Base-by-base conservation (phyloP, 2,797 vertebrate genomes). In the Anas acuta region DNA sequence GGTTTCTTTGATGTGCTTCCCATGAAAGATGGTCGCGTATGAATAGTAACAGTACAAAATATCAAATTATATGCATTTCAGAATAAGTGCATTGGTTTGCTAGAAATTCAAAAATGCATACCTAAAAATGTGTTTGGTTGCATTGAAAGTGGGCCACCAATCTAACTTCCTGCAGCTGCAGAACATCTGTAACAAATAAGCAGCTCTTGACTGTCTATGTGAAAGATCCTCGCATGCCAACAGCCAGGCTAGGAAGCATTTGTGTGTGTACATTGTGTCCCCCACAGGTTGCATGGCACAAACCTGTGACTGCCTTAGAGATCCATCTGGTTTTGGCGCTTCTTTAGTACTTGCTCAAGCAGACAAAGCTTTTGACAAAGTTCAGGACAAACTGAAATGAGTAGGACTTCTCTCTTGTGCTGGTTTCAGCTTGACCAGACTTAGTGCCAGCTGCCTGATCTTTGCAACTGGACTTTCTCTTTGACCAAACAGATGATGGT, bases 111-210 rank as follows among this genome's bases (percentile, higher is more conserved):
- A 95, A 94, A 97, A 96, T 90, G 93, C 95, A 35, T 92, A 64
- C 61, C 95, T 92, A 90, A 94, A 91, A 96, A 77, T 92, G 95
- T 92, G 95, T 96, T 97, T 88, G 96, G 95, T 97, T 95, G 96
- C 96, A 73, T 61, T 94, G 94, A 97, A 97, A 97, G 92, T 84
- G 84, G 93, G 93, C 93, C 86, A 95, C 92, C 92, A 80, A 22
- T 96, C 92, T 95, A 89, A 78, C 93, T 90, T 96, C 91, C 95
- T 96, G 95, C 96, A 97, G 97, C 96, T 98, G 97, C 78, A 43
- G 77, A 92, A 96, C 97, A 98, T 98, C 97, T 98, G 97, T 95
- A 95, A 95, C 53, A 90, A 96, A 97, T 97, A 97, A 97, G 71
- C 26, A 78, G 87, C 96, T 83, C 74, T 93, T 95, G 39, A 95